phyloP scores from a whole-genome alignment of 2,888 invertebrate species.

The Apocheima hispidaria region DNA sequence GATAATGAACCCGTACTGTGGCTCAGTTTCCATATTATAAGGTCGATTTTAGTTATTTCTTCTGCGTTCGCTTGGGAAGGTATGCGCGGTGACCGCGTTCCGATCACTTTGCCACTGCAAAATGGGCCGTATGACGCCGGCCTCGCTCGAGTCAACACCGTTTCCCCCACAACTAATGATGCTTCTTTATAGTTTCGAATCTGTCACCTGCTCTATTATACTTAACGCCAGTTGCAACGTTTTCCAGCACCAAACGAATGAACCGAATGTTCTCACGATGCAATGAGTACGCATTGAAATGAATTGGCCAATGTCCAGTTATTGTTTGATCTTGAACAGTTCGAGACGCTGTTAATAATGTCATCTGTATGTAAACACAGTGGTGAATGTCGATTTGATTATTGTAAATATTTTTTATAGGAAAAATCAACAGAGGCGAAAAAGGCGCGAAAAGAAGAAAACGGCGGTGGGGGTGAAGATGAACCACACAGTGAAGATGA shows the following conservation, averaged over 20 bases:
- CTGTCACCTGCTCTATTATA: conserved; percentile 75
- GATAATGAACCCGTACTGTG: conserved; percentile 37
- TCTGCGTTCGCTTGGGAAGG: conserved; percentile 60
- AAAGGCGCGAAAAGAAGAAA: conserved; percentile 93
- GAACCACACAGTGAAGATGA: conserved; percentile 88
- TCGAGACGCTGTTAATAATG: conserved; percentile 46
- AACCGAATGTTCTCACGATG: conserved; percentile 49
- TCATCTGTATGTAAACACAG: conserved; percentile 54
- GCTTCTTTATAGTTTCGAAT: conserved; percentile 78
- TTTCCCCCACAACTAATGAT: conserved; percentile 76
- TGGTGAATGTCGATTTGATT: conserved; percentile 32
- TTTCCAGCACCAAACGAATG: conserved; percentile 58
- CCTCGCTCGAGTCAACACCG: conserved; percentile 68
- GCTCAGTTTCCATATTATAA: conserved; percentile 50
- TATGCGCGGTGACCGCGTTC: conserved; percentile 79
- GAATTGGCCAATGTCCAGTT: conserved; percentile 70
- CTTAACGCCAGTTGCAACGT: conserved; percentile 59
- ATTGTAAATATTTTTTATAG: conserved; percentile 67
- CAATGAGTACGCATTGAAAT: conserved; percentile 53
- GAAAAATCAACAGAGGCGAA: conserved; percentile 91
- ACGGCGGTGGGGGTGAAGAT: conserved; percentile 88
- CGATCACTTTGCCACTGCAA: conserved; percentile 73
- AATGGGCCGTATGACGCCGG: conserved; percentile 73
- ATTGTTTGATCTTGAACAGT: conserved; percentile 63
- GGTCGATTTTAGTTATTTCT: conserved; percentile 56